Base-by-base conservation (phyloP, 2,888 invertebrate species). In the Dicyrtomina minuta region DNA sequence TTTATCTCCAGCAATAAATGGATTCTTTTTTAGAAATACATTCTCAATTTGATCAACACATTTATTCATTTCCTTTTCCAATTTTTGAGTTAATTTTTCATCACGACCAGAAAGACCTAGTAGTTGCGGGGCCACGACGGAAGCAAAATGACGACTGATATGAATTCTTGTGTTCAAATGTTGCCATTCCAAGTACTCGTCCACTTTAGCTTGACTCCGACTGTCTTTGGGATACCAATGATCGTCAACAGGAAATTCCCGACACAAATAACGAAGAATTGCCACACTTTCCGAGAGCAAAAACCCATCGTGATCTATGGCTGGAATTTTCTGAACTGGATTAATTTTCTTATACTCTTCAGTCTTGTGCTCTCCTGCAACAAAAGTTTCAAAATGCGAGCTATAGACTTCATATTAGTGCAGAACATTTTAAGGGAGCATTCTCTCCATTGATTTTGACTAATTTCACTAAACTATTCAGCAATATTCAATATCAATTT, bases 121-220 rank as follows among this genome's bases (percentile, higher is more conserved):
- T 1, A 88, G 88, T 1, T 81, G 71, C 8, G 83, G 65, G 13
- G 90, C 89, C 81, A 86, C 84, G 24, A 59, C 20, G 10, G 66
- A 66, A 8, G 41, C 66, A 27, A 66, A 66, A 22, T 59, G 41
- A 1, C 59, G 66, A 26, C 56, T 66, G 22, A 33, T 24, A 22
- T 66, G 66, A n/a, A 24, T 10, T 12, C 66, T 22, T 1, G 88
- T 83, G 64, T 89, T 90, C 41, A 85, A 79, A 79, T 91, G 91
- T 73, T 91, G 90, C 91, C 91, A 91, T 79, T 89, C 88, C 71
- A 90, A 81, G 80, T 88, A 90, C 80, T 91, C 90, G 73, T 91
- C 89, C 3, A 91, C 86, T 72, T 84, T 82, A 0, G 90, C 89
- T 80, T 85, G 86, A 56, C 81, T 79, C 78, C 86, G 83, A 0